Base-by-base conservation (phyloP, 2,113 vertebrate genomes). In the Scopus umbretta region DNA sequence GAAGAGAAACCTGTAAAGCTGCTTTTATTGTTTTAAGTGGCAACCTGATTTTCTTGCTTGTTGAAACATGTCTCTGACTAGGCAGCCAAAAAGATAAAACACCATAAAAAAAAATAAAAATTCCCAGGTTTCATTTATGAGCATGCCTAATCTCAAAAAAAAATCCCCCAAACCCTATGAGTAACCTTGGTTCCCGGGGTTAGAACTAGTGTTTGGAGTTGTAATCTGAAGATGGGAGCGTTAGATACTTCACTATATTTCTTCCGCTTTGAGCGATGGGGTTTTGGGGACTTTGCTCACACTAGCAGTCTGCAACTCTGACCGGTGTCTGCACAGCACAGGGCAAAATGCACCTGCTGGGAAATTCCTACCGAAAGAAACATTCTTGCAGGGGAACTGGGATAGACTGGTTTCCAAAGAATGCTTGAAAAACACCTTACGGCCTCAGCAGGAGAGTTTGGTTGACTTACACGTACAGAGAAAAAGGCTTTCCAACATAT, bases 1-100 rank as follows among this genome's bases (percentile, higher is more conserved):
- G 87, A 89, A 47, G 97, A 71, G 75, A 92, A 97, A 97, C 96
- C 71, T 94, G 78, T 94, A 79, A 86, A 94, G 93, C 88, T 92
- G 90, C 92, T 93, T 91, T 80, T 75, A 71, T 71, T 55, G 71
- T 58, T 88, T 85, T 85, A 75, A 91, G 66, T 75, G 90, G 76
- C 88, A 95, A 94, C 90, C 47, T 93, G 95, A 87, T 92, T 96
- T 97, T 92, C 92, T 80, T 91, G 93, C 67, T 68, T 80, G 84
- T 85, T 97, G 83, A 91, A 66, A 84, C 83, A 75, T 27, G 61
- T 74, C 55, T 81, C 36, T 65, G 79, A 96, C 92, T 50, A 84
- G 61, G 68, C 65, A 86, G 59, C 74, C 72, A 47, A 63, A 90
- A 73, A 93, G 72, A 94, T 92, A 97, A 87, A 85, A 63, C 78